Conservation (phyloP, 2,113 vertebrate species). For the Atractosteus spatula region DNA sequence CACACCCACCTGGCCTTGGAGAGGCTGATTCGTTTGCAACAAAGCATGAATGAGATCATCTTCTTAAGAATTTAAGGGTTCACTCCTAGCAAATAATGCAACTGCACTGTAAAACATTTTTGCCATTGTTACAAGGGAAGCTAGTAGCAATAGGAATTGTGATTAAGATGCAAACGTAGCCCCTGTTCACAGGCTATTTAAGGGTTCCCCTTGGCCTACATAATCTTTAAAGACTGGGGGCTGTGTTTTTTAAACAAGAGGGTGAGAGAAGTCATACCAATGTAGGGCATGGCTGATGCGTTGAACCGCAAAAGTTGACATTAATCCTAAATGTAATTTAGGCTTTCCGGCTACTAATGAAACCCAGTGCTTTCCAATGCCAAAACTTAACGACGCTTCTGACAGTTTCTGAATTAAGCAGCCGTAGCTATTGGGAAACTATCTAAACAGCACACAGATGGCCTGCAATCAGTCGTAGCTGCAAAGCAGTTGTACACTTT, state of each 20-base stretch:
- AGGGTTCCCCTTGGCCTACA: constrained; percentile 47
- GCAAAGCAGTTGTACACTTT: constrained; percentile 43
- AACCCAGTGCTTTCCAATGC: constrained; percentile 69
- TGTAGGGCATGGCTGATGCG: constrained; percentile 45
- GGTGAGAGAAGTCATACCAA: constrained; percentile 51
- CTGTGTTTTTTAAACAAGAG: constrained; percentile 53
- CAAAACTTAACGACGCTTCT: constrained; percentile 62
- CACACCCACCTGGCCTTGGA: constrained; percentile 15
- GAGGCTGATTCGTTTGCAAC: constrained; percentile 36
- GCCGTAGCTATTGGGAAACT: constrained; percentile 56
- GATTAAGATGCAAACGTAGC: constrained; percentile 29
- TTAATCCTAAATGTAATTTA: constrained; percentile 73
- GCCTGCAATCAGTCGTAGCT: constrained; percentile 49
- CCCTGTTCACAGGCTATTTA: constrained; percentile 54
- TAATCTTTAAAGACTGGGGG: constrained; percentile 57
- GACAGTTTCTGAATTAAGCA: constrained; percentile 70
- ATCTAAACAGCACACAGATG: constrained; percentile 74
- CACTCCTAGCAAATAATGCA: too few species aligned
- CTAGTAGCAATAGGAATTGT: constrained; percentile 30
- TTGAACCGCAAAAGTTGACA: constrained; percentile 59
- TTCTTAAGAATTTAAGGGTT: constrained; percentile 20
- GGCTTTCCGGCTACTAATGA: constrained; percentile 70
- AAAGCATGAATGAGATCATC: constrained; percentile 43
- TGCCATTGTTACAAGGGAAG: constrained; percentile 24
- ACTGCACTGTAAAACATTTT: too few species aligned